phyloP scores from a whole-genome alignment of 2,113 vertebrate species.

The Takifugu bimaculatus region DNA sequence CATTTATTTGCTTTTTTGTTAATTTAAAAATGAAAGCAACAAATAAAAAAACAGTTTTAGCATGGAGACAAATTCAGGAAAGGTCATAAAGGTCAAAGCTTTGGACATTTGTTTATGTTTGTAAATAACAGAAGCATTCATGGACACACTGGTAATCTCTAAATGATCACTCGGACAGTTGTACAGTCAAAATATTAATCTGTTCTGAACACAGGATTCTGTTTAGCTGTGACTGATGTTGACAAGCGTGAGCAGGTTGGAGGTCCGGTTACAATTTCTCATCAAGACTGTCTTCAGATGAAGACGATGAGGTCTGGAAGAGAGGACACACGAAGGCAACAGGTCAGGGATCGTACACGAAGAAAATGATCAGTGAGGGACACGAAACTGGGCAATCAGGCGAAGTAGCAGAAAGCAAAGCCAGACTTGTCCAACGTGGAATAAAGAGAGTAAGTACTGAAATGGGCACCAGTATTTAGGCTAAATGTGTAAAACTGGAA shows the following conservation, averaged over 20 bases:
- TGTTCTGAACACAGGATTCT: background rate
- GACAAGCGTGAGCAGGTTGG: background rate
- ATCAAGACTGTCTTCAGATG: slow-evolving; percentile 45
- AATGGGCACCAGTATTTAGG: no score
- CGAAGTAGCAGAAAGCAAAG: background rate
- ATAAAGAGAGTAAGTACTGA: no score
- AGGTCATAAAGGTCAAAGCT: background rate
- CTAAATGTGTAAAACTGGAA: no score
- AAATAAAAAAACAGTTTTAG: slow-evolving; percentile 15
- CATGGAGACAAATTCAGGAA: background rate
- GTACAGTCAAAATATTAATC: background rate
- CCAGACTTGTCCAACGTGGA: no score
- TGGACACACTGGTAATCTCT: slow-evolving; percentile 1
- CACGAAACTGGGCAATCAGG: no score
- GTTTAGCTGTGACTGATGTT: background rate
- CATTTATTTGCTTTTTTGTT: background rate
- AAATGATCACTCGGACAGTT: background rate
- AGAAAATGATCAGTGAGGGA: background rate
- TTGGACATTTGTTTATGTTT: background rate
- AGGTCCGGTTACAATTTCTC: slow-evolving; percentile 59
- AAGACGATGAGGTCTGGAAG: slow-evolving; percentile 59
- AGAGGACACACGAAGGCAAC: slow-evolving; percentile 8
- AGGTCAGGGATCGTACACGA: no score
- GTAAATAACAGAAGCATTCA: background rate
- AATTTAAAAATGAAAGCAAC: background rate